Conservation (phyloP, 2,113 vertebrate genomes). For the Mustela lutreola region DNA sequence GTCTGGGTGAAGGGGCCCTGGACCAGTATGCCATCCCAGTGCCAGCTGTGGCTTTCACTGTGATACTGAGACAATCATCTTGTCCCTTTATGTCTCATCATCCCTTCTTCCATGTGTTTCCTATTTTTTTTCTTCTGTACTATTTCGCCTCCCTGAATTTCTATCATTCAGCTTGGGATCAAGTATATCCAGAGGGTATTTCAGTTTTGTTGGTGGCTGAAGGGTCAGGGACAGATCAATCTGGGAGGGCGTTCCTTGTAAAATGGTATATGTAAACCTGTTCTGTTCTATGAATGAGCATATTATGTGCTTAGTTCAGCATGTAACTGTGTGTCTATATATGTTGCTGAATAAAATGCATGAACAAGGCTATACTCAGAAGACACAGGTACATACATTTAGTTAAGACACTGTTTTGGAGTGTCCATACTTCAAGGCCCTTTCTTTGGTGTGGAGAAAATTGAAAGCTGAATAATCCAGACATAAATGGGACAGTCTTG, state of each 20-base stretch:
- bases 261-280: background rate
- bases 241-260: background rate
- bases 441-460: background rate
- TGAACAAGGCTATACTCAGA: background rate
- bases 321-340: background rate
- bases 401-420: background rate
- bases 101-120: background rate
- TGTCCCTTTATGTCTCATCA: background rate
- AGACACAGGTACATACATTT: background rate
- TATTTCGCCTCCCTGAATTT: background rate
- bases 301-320: background rate
- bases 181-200: background rate
- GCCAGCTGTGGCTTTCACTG: background rate
- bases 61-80: background rate
- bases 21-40: background rate
- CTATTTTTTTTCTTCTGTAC: slow-evolving; percentile 17
- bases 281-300: background rate
- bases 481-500: background rate
- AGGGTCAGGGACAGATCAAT: background rate
- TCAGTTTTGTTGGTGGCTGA: background rate
- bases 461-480: background rate
- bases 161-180: background rate
- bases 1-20: background rate
- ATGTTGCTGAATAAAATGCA: background rate
- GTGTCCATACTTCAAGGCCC: background rate